A percentile compares a stretch with the other conserved stretches of the same genome.
phyloP scores from a whole-genome alignment of 35 echinoderm and acorn worm genomes.

The Apostichopus parvimensis region DNA sequence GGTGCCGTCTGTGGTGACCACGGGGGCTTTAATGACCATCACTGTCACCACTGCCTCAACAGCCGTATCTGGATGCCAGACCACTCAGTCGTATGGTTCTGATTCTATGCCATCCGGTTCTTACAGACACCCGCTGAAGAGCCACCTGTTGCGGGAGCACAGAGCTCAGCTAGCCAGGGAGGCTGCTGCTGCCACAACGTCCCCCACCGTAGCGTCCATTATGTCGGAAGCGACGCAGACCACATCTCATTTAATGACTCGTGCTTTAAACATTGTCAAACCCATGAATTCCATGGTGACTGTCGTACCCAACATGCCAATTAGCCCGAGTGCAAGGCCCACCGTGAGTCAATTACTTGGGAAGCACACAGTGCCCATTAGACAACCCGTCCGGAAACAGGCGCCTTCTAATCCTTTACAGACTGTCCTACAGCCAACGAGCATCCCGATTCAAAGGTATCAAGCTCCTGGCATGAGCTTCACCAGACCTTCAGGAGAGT shows the following conservation, averaged over 20 bases:
- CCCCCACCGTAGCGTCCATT: neutral
- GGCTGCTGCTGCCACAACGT: neutral
- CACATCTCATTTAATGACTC: neutral
- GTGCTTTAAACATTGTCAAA: neutral
- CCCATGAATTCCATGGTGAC: conserved; percentile 16
- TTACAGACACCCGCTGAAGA: conserved; percentile 41
- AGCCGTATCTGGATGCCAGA: neutral
- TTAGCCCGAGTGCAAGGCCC: conserved; percentile 56
- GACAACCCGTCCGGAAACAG: conserved; percentile 70
- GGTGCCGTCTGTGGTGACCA: neutral
- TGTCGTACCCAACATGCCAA: conserved; percentile 48
- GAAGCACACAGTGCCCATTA: conserved; percentile 66
- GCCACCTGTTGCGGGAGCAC: conserved; percentile 46
- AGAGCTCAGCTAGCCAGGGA: conserved; percentile 32
- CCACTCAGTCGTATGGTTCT: neutral
- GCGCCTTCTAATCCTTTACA: neutral
- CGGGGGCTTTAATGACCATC: conserved; percentile 1
- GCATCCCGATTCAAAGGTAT: conserved; percentile 43
- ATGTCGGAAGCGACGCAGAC: neutral
- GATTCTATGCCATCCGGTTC: conserved; percentile 29
- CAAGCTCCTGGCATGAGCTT: conserved; percentile 46
- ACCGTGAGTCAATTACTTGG: conserved; percentile 89
- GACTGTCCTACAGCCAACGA: conserved; percentile 37
- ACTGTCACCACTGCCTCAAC: conserved; percentile 6
- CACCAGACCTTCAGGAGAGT: conserved; percentile 12